These are phyloP conservation scores for Hypsibius dujardini DNA, from an alignment of 1,140 invertebrate species.

Conservation along the genomic window DNA sequence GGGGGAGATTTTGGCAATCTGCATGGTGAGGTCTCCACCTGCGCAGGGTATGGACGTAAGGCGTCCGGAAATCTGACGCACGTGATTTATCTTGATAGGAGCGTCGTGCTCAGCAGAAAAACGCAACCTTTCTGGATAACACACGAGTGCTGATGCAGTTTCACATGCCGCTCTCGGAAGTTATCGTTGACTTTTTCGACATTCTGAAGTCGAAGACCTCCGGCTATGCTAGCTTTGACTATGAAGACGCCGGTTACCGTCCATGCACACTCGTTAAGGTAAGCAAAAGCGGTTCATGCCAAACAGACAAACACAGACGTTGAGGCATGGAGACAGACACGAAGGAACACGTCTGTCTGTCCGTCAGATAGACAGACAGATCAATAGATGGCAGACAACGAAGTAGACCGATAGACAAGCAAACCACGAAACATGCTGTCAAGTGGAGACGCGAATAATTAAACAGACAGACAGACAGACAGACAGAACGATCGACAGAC, in stretches of 20 bases:
- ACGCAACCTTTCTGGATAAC: conserved; percentile 59
- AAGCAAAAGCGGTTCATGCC: background rate
- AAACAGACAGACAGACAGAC: too few species aligned
- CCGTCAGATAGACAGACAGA: too few species aligned
- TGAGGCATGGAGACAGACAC: too few species aligned
- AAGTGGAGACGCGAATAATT: too few species aligned
- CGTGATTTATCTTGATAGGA: conserved; percentile 36
- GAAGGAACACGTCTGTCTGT: too few species aligned
- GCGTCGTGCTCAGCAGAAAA: conserved; percentile 54
- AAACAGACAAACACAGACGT: too few species aligned
- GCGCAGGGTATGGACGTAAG: conserved; percentile 11
- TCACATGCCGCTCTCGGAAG: conserved; percentile 70
- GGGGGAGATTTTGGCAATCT: conserved; percentile 32
- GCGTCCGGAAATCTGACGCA: background rate
- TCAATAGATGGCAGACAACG: too few species aligned
- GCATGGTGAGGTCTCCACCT: conserved; percentile 29
- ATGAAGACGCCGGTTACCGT: conserved; percentile 73
- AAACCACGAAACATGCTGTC: too few species aligned
- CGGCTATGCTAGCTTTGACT: conserved; percentile 93
- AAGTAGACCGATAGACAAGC: too few species aligned
- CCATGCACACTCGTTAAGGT: conserved; percentile 49
- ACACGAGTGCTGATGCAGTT: conserved; percentile 57
- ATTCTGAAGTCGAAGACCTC: conserved; percentile 67
- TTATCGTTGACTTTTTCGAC: conserved; percentile 88
- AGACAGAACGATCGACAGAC: too few species aligned